A percentile compares a stretch with the other conserved stretches of the same genome.
phyloP scores from a whole-genome alignment of 2,797 vertebrate species.

The Myotis myotis region DNA sequence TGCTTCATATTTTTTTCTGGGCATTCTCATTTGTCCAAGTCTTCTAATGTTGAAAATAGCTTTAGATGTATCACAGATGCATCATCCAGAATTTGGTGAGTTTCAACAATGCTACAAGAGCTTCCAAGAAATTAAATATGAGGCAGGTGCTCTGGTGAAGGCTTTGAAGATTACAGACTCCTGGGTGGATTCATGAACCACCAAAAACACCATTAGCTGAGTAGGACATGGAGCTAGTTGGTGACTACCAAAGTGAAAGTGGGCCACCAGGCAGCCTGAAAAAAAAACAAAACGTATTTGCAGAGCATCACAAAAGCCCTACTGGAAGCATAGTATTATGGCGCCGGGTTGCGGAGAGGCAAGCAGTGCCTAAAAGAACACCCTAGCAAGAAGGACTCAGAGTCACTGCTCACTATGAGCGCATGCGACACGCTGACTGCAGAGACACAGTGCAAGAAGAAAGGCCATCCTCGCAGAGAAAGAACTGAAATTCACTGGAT shows the following conservation, averaged over 20 bases:
- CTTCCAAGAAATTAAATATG: not conserved
- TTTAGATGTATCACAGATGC: not conserved
- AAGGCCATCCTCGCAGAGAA: not conserved
- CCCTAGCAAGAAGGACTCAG: not conserved
- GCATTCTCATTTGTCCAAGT: not conserved
- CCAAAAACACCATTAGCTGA: not conserved
- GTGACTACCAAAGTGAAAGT: slow-evolving; percentile 5
- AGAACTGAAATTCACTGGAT: not conserved
- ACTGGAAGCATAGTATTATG: not conserved
- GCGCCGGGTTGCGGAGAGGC: not conserved
- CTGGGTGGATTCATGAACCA: not conserved
- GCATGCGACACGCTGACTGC: not conserved
- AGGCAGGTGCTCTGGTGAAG: not conserved
- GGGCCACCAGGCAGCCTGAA: not conserved
- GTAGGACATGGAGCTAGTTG: not conserved
- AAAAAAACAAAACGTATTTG: not conserved
- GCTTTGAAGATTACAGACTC: not conserved
- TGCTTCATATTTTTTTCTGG: not conserved
- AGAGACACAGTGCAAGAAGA: not conserved
- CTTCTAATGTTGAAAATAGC: not conserved
- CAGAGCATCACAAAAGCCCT: not conserved
- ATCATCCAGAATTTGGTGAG: not conserved
- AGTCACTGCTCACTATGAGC: not conserved
- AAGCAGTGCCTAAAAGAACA: not conserved
- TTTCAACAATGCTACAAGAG: not conserved